Conservation (phyloP, 2,113 vertebrate species). For the Aphelocoma coerulescens region DNA sequence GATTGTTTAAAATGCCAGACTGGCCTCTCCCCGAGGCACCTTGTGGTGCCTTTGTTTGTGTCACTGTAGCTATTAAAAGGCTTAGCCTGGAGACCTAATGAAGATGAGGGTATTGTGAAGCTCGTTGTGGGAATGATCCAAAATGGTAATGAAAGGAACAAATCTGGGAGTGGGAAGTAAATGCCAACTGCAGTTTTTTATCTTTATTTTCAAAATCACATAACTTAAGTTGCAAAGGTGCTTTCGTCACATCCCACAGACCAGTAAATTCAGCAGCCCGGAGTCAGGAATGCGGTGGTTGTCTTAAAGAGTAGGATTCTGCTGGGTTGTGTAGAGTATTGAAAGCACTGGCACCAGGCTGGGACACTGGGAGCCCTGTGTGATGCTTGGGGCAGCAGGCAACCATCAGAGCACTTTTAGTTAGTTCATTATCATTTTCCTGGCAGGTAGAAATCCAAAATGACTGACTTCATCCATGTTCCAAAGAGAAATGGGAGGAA, state of each 20-base stretch:
- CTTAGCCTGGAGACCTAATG: not conserved
- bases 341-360: not conserved
- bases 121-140: not conserved
- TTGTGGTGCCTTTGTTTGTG: not conserved
- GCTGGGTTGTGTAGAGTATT: not conserved
- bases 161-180: not conserved
- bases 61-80: not conserved
- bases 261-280: not conserved
- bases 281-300: not conserved
- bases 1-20: not conserved
- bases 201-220: not conserved
- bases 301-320: not conserved
- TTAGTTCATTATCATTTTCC: not conserved
- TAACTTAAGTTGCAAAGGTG: not conserved
- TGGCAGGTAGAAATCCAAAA: not conserved
- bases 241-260: accelerated
- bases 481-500: not conserved
- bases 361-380: not conserved
- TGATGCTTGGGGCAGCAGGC: not conserved
- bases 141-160: not conserved
- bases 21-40: not conserved
- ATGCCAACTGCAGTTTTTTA: not conserved
- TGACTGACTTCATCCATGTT: not conserved
- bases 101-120: not conserved
- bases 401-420: not conserved